Evolutionary conservation across 2,113 vertebrate genomes (phyloP), one percentile per base, ranked within the genome.

Genomic region (Oreamnos americanus): DNA sequence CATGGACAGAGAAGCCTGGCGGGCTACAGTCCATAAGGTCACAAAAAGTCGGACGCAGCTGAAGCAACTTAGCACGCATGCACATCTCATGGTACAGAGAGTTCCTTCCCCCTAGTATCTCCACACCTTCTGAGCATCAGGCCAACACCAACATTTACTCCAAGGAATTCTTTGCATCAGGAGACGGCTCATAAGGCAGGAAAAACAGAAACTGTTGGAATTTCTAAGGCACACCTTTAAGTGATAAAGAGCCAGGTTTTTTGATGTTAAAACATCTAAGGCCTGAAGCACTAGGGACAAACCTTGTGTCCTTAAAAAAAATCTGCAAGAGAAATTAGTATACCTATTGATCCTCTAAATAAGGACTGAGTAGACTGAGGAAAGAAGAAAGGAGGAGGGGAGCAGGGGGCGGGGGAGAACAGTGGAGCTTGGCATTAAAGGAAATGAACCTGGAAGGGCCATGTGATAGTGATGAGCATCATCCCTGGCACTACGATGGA

Each of bases 331-430:
- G 55, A 81, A 89, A 64, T 25, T 33, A 7, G 23, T 62, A 1
- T 2, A 55, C 6, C 9, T 49, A 30, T 6, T 62, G 57, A 74
- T 95, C 25, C 30, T 60, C n/a, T 87, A 84, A 60, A 25, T 36
- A 87, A 71, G 28, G 2, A 67, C 4, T 13, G 30, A 47, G 2
- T 15, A 19, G 2, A 51, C 3, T 45, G 4, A 64, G 39, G 25
- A 81, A 82, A 82, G 36, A 25, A 28, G 13, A n/a, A 33, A 58
- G 3, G 14, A 74, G 7, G 8, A 82, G 7, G 5, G n/a, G 2
- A 17, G 2, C 3, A 1, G 4, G 39, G 2, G 13, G 64, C 5
- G 0, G 21, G 21, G 15, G 19, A 39, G 13, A 26, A 12, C 21
- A 3, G 12, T 14, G n/a, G 28, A 87, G 30, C 45, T 47, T 88